These are phyloP conservation scores for Erynnis tages DNA, from an alignment of 2,888 invertebrate species.

Conservation along the genomic window DNA sequence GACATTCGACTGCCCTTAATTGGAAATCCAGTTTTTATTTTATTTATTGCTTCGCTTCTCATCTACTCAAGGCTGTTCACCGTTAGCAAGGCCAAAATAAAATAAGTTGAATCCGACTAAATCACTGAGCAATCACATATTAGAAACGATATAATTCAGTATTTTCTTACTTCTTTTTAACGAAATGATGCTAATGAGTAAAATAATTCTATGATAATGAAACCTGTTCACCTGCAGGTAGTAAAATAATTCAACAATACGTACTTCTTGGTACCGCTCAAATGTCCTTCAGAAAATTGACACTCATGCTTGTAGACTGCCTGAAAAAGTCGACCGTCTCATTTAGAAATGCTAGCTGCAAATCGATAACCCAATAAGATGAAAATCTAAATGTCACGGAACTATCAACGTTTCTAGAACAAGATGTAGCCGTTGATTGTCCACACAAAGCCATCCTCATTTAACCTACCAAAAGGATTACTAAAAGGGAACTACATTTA, in stretches of 20 bases:
- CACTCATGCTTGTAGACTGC: no score
- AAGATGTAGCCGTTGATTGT: conserved; percentile 17
- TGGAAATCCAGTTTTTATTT: conserved; percentile 26
- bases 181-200: no score
- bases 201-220: no score
- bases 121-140: conserved; percentile 8
- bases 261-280: no score
- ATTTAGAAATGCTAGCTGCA: conserved; percentile 2
- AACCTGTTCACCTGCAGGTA: no score
- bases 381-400: conserved; percentile 22
- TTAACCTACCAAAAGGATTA: conserved; percentile 21
- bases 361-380: conserved; percentile 16
- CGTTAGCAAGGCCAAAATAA: conserved; percentile 28
- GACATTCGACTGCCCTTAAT: conserved; percentile 29
- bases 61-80: conserved; percentile 28
- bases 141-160: neutral
- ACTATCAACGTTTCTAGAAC: conserved; percentile 19
- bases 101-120: conserved; percentile 24
- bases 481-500: conserved; percentile 36
- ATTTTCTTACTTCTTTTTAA: no score
- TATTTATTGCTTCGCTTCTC: conserved; percentile 25
- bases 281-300: neutral
- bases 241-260: no score
- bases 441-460: conserved; percentile 23
- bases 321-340: neutral